Evolutionary conservation across 1,140 invertebrate genomes (phyloP), one percentile per base, ranked within the genome.

Genomic region (Apocrypta bakeri): DNA sequence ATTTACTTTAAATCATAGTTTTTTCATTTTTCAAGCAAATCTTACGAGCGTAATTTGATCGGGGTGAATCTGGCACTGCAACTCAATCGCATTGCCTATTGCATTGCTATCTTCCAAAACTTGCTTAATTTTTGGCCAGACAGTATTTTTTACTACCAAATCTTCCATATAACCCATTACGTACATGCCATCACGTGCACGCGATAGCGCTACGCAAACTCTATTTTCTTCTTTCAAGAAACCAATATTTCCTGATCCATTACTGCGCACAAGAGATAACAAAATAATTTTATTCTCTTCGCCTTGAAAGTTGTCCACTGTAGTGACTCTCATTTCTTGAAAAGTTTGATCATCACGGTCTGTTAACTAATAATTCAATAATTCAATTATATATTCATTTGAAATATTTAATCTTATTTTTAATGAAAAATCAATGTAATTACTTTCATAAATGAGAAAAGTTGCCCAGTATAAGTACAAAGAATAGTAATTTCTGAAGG

Each of bases 281-380:
- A 98, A 87, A 78, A 98, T 95, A 37, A 98, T 97, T 84, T 97
- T 95, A 61, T 95, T 96, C 90, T 98, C 97, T 89, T 97, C 95
- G 1, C 97, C 97, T 93, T 97, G 96, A 87, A 94, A 97, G 88
- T 96, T 97, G 89, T 98, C 97, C 1, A 98, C 94, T 3, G 94
- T 94, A 56, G 94, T 93, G 24, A 97, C 93, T 74, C 92, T 91
- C 11, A 95, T 91, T n/a, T 92, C 88, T 66, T 85, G 77, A n/a
- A 93, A 79, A 27, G n/a, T 56, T 21, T 4, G 6, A 11, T 8
- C 0, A 29, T 66, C 27, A 25, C 31, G 21, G 6, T 14, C n/a
- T 66, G 29, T 33, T 63, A 66, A 61, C 75, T 56, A 56, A 56
- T 21, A 56, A 56, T 6, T 17, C 17, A 56, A 17, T 21, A 56